Evolutionary conservation across 2,797 vertebrate species (phyloP).

Genomic region (Brachymystax lenok): DNA sequence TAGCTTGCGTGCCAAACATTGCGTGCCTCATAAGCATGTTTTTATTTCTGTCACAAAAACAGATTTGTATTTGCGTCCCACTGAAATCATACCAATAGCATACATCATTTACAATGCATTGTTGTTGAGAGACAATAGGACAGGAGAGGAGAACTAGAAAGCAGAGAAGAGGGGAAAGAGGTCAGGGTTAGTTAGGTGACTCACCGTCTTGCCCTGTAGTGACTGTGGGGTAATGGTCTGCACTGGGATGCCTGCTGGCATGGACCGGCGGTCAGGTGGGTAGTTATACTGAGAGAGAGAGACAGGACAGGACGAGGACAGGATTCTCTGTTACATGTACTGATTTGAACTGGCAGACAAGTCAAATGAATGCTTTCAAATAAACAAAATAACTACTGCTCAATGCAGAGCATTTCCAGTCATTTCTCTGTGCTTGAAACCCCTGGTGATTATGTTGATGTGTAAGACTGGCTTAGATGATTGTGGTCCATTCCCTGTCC

Average conservation of each 20-base stretch:
- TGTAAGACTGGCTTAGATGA: neutral
- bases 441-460: neutral
- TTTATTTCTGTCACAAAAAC: neutral
- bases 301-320: neutral
- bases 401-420: neutral
- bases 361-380: neutral
- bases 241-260: slow-evolving; percentile 73
- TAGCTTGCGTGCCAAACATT: neutral
- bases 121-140: neutral
- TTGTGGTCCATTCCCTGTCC: no score
- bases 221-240: slow-evolving; percentile 85
- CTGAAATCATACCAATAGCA: neutral
- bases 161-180: neutral
- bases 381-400: neutral
- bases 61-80: neutral
- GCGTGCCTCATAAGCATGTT: neutral
- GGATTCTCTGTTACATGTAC: neutral
- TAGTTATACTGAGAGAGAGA: slow-evolving; percentile 75
- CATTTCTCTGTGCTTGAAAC: neutral
- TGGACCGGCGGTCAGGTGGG: slow-evolving; percentile 82
- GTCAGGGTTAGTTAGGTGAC: neutral
- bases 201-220: slow-evolving; percentile 94
- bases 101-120: neutral
- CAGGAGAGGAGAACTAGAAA: neutral
- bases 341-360: neutral